Evolutionary conservation across 2,888 invertebrate genomes (phyloP).

Genomic region (Trisateles emortualis): DNA sequence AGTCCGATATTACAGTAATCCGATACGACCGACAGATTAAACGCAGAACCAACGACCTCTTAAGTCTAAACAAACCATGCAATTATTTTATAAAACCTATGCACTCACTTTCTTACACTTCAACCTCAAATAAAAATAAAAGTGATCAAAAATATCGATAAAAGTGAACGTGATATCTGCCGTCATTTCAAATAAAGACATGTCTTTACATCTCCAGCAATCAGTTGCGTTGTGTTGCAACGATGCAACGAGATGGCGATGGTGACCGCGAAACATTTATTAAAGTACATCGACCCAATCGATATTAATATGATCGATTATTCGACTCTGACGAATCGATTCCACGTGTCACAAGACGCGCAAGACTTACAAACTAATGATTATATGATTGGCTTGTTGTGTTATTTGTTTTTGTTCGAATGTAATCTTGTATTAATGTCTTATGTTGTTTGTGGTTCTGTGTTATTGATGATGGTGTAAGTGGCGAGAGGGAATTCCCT

Average conservation of each 20-base stretch:
- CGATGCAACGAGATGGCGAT: conserved; percentile 32
- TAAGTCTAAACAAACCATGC: no score
- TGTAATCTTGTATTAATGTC: conserved; percentile 21
- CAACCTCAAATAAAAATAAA: neutral
- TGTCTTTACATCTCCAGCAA: conserved; percentile 22
- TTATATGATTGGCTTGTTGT: conserved; percentile 54
- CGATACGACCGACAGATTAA: no score
- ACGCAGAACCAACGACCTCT: no score
- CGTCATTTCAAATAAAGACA: conserved; percentile 3
- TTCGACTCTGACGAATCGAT: conserved; percentile 63
- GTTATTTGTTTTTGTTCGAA: conserved; percentile 50
- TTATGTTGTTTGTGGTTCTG: conserved; percentile 11
- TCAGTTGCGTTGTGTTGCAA: conserved; percentile 49
- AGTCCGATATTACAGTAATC: no score
- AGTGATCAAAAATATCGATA: neutral
- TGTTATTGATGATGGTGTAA: conserved; percentile 13
- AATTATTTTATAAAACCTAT: no score
- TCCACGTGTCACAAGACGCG: conserved; percentile 47
- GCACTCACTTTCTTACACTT: no score
- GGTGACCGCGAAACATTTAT: conserved; percentile 72
- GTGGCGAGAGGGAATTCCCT: neutral
- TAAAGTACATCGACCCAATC: conserved; percentile 65
- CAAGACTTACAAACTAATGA: conserved; percentile 46
- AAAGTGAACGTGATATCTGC: conserved; percentile 8
- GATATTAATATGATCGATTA: conserved; percentile 69